phyloP scores from a whole-genome alignment of 2,113 vertebrate species.

The Hyperopisus bebe region DNA sequence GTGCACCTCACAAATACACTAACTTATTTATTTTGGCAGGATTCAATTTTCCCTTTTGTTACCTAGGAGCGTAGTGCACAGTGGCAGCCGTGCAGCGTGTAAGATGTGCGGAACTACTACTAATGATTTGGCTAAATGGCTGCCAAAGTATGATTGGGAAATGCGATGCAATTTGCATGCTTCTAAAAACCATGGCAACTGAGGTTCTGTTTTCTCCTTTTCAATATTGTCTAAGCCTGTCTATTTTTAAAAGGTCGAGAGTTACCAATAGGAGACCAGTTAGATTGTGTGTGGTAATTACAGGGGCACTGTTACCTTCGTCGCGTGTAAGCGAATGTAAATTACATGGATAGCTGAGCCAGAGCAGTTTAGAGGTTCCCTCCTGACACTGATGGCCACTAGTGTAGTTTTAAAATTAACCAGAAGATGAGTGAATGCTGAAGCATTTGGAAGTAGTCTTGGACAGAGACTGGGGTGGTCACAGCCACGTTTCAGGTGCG shows the following conservation, averaged over 20 bases:
- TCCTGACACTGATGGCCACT: not conserved
- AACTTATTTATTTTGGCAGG: conserved; percentile 10
- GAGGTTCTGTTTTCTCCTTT: not conserved
- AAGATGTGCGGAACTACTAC: conserved; percentile 16
- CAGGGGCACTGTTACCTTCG: not conserved
- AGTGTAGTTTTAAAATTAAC: not conserved
- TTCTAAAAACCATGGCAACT: conserved; percentile 20
- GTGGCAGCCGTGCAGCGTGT: not conserved
- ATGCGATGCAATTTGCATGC: conserved; percentile 21
- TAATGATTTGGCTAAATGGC: conserved; percentile 11
- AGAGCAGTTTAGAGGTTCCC: not conserved
- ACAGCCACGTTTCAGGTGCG: not conserved
- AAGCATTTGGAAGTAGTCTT: not conserved
- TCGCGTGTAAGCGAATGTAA: not conserved
- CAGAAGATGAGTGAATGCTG: not conserved
- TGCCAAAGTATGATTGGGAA: conserved; percentile 18
- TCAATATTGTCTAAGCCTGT: not conserved
- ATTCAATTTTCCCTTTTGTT: conserved; percentile 9
- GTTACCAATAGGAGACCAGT: conserved; percentile 9
- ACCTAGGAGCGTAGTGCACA: not conserved
- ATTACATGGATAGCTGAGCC: not conserved
- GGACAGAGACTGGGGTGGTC: not conserved
- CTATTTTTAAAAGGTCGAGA: conserved; percentile 17
- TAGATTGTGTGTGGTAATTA: not conserved
- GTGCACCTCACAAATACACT: not conserved